Conservation (phyloP, 2,888 invertebrate genomes). For the Heteromurus nitidus region DNA sequence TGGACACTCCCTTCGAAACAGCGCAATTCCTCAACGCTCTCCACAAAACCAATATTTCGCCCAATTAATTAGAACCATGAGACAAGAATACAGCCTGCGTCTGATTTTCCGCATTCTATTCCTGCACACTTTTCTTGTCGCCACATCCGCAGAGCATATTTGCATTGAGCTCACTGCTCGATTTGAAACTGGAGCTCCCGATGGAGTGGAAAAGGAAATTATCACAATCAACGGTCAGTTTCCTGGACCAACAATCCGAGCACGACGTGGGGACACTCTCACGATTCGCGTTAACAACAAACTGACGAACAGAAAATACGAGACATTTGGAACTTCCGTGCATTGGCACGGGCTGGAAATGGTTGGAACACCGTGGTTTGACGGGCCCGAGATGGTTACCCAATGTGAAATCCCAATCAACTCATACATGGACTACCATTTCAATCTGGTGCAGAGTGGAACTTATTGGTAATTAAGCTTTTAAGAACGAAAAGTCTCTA, state of each 20-base stretch:
- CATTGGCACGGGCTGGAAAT: conserved; percentile 78
- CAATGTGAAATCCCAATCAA: conserved; percentile 76
- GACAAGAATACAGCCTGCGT: too few relatives aligned
- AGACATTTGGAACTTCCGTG: conserved; percentile 75
- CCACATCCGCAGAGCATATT: too few relatives aligned
- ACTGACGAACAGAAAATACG: not conserved
- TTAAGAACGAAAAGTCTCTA: too few relatives aligned
- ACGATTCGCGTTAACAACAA: not conserved
- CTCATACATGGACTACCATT: conserved; percentile 61
- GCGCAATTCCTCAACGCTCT: too few relatives aligned
- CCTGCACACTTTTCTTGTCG: too few relatives aligned
- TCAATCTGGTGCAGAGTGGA: conserved; percentile 61
- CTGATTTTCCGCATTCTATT: too few relatives aligned
- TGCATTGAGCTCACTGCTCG: not conserved
- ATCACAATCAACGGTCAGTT: conserved; percentile 28
- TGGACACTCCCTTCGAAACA: too few relatives aligned
- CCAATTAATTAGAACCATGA: too few relatives aligned
- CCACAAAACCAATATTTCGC: too few relatives aligned
- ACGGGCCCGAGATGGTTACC: conserved; percentile 76
- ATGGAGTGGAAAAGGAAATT: conserved; percentile 23
- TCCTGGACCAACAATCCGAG: conserved; percentile 31
- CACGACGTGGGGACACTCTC: not conserved
- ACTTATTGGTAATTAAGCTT: conserved; percentile 48
- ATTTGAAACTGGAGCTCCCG: not conserved
- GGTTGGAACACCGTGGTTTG: conserved; percentile 75